These are phyloP conservation scores for Homalodisca vitripennis DNA, from an alignment of 1,140 invertebrate genomes.

Conservation along the genomic window DNA sequence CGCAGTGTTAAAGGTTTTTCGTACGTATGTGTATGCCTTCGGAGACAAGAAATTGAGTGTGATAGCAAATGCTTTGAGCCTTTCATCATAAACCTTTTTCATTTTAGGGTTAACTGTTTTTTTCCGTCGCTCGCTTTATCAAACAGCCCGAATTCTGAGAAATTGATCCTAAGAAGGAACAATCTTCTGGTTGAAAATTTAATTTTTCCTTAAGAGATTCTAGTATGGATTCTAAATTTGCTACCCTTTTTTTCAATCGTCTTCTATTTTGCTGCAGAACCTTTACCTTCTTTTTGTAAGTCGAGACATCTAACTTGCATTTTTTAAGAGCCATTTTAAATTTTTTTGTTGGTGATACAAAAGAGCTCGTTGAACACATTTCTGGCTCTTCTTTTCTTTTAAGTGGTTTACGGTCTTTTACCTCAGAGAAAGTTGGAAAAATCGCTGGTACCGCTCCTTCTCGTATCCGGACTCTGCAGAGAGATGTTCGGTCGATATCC, in stretches of 20 bases:
- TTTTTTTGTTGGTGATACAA: too few species aligned
- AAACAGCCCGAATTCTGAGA: conserved; percentile 24
- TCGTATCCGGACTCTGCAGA: conserved; percentile 26
- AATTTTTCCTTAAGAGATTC: conserved; percentile 24
- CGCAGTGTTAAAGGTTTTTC: conserved; percentile 44
- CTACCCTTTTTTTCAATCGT: conserved; percentile 21
- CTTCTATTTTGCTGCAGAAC: conserved; percentile 3
- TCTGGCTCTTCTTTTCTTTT: too few species aligned
- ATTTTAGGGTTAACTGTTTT: conserved; percentile 26
- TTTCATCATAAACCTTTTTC: conserved; percentile 31
- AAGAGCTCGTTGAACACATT: too few species aligned
- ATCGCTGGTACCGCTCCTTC: conserved; percentile 35
- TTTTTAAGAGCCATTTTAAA: too few species aligned
- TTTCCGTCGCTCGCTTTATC: conserved; percentile 22
- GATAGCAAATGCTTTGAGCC: conserved; percentile 42
- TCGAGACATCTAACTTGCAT: too few species aligned
- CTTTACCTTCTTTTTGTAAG: conserved; percentile 26
- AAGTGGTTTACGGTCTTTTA: too few species aligned
- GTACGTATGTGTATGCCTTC: conserved; percentile 47
- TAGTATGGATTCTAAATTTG: conserved; percentile 19
- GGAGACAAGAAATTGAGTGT: conserved; percentile 48
- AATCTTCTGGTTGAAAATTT: conserved; percentile 26
- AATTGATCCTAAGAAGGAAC: conserved; percentile 18
- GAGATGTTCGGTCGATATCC: conserved; percentile 33
- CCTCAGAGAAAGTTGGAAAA: conserved; percentile 28